Percentiles rank a stretch among this genome's conserved stretches.
Conservation (phyloP, 2,797 vertebrate genomes). For the Rousettus madagascariensis region DNA sequence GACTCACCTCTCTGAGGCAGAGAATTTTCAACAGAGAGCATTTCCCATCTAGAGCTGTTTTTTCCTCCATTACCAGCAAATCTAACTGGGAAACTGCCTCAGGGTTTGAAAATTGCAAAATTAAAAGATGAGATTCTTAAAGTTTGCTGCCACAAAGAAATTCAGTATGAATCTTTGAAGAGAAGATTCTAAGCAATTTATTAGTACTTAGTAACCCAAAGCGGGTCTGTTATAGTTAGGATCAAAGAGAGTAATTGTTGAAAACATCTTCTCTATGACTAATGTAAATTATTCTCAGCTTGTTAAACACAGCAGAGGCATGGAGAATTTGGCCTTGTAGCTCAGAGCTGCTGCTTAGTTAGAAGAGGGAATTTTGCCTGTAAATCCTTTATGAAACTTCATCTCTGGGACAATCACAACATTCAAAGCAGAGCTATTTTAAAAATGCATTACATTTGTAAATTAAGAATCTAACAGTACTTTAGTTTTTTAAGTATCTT, state of each 20-base stretch:
- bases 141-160: constrained; percentile 2
- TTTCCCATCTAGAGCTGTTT: not conserved
- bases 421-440: not conserved
- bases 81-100: constrained; percentile 39
- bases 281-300: constrained; percentile 41
- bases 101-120: constrained; percentile 13
- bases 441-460: not conserved
- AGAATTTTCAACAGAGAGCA: not conserved
- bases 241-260: constrained; percentile 45
- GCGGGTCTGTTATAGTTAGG: not conserved
- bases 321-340: not conserved
- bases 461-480: constrained; percentile 22
- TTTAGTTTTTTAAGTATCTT: not conserved
- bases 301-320: constrained; percentile 33
- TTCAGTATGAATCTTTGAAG: constrained; percentile 13
- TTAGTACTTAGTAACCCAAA: not conserved
- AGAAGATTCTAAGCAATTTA: constrained; percentile 13
- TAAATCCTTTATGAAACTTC: not conserved
- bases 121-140: not conserved
- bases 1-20: not conserved
- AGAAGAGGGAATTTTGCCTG: not conserved
- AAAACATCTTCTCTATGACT: constrained; percentile 38
- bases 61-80: not conserved
- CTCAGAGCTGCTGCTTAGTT: not conserved
- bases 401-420: not conserved